phyloP scores from a whole-genome alignment of 2,797 vertebrate genomes.

The Phrynocephalus forsythii region DNA sequence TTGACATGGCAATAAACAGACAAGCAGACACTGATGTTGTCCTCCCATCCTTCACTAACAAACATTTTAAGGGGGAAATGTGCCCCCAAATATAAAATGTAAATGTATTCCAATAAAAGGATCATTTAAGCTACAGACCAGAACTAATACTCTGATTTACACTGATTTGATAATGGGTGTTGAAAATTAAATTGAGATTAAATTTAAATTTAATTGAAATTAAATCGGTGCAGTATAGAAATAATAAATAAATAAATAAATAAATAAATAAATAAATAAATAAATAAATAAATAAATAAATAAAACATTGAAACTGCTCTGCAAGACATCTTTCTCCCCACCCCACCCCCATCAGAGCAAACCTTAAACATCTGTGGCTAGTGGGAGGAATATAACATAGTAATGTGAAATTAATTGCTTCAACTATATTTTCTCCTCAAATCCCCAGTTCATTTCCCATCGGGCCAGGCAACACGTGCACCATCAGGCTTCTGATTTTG shows the following conservation, averaged over 20 bases:
- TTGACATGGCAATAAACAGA: slow-evolving; percentile 30
- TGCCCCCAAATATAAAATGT: slow-evolving; percentile 66
- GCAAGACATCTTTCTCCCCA: slow-evolving; percentile 48
- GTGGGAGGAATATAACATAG: slow-evolving; percentile 56
- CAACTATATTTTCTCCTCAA: slow-evolving; percentile 46
- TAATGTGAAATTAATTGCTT: slow-evolving; percentile 70
- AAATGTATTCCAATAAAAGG: slow-evolving; percentile 65
- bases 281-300: too few relatives aligned
- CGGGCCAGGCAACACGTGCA: slow-evolving; percentile 67
- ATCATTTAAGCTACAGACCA: slow-evolving; percentile 60
- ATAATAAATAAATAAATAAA: too few relatives aligned
- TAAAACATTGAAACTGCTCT: slow-evolving; percentile 12
- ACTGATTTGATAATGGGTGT: too few relatives aligned
- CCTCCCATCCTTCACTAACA: slow-evolving; percentile 56
- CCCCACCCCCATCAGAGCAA: slow-evolving; percentile 9
- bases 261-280: too few relatives aligned
- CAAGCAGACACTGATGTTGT: slow-evolving; percentile 41
- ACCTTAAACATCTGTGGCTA: slow-evolving; percentile 68
- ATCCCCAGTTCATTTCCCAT: slow-evolving; percentile 62
- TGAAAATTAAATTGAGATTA: too few relatives aligned
- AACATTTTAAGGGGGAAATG: slow-evolving; percentile 43
- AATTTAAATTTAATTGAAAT: too few relatives aligned
- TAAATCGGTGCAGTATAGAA: too few relatives aligned
- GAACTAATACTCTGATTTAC: neutral
- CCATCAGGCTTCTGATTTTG: slow-evolving; percentile 55